phyloP scores from a whole-genome alignment of 2,888 invertebrate genomes.

The Mellilla xanthometata region DNA sequence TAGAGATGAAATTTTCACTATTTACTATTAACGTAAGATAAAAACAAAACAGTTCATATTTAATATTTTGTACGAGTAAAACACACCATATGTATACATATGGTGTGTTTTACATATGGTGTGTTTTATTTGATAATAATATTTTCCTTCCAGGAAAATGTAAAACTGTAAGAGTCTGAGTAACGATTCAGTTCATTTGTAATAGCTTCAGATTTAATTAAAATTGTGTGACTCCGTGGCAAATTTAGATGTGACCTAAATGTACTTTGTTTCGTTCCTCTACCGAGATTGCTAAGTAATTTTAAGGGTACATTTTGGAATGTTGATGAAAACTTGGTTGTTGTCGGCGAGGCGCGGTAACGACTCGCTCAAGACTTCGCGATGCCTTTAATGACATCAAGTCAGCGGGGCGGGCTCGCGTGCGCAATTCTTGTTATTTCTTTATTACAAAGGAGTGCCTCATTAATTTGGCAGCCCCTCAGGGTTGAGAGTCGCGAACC shows the following conservation, averaged over 20 bases:
- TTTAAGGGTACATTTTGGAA: constrained; percentile 54
- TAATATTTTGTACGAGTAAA: no score
- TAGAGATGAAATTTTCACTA: no score
- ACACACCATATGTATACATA: no score
- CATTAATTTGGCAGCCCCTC: constrained; percentile 83
- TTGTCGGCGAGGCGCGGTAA: constrained; percentile 72
- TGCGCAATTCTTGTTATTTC: constrained; percentile 83
- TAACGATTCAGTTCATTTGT: constrained; percentile 3
- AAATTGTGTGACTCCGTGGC: constrained; percentile 23
- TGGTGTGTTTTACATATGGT: no score
- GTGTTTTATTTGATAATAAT: no score
- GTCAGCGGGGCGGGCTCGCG: constrained; percentile 72
- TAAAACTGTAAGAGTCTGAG: background rate
- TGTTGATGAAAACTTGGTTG: constrained; percentile 66
- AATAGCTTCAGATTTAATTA: constrained; percentile 17
- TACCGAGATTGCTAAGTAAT: constrained; percentile 45
- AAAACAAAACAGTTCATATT: no score
- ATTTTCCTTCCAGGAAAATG: background rate
- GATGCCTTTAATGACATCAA: constrained; percentile 77
- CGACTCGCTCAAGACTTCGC: constrained; percentile 71
- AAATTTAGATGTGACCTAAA: constrained; percentile 34
- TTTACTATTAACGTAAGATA: no score
- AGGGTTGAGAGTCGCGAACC: constrained; percentile 78
- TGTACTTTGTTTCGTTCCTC: constrained; percentile 33
- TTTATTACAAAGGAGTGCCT: constrained; percentile 84